Conservation (phyloP, 2,888 invertebrate species). For the Clepsis dumicolana region DNA sequence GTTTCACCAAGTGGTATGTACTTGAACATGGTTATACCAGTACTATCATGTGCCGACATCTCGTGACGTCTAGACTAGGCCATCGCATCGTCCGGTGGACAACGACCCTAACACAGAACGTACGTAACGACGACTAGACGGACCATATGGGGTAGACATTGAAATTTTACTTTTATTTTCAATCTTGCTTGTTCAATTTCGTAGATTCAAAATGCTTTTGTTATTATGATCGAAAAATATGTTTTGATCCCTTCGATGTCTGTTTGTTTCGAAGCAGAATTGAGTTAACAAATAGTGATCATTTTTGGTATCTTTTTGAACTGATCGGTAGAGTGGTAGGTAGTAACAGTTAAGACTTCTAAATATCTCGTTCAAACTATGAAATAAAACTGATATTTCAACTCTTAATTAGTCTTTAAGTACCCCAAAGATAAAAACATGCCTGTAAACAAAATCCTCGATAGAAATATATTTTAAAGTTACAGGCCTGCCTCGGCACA, state of each 20-base stretch:
- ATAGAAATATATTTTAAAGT: no score
- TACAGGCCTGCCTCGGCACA: no score
- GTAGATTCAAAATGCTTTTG: background rate
- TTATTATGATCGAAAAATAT: background rate
- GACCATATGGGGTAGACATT: slow-evolving; percentile 3
- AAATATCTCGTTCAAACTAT: no score
- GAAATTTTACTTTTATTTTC: slow-evolving; percentile 9
- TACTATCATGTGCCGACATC: slow-evolving; percentile 24
- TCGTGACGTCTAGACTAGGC: slow-evolving; percentile 29
- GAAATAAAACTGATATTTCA: no score
- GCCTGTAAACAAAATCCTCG: no score
- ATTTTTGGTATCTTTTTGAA: background rate
- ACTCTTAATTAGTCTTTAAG: no score
- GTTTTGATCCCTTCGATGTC: background rate
- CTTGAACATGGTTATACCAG: background rate
- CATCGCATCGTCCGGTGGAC: slow-evolving; percentile 22
- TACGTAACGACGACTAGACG: slow-evolving; percentile 6
- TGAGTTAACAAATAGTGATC: background rate
- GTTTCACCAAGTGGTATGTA: background rate
- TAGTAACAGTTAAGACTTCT: no score
- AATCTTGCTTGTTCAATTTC: background rate
- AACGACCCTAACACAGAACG: slow-evolving; percentile 4
- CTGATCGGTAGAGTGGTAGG: no score
- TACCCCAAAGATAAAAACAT: no score
- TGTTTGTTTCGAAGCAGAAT: background rate